Percentiles rank a stretch among this genome's conserved stretches.
Evolutionary conservation across 2,888 invertebrate species (phyloP).

Genomic region (Cryptus armator): DNA sequence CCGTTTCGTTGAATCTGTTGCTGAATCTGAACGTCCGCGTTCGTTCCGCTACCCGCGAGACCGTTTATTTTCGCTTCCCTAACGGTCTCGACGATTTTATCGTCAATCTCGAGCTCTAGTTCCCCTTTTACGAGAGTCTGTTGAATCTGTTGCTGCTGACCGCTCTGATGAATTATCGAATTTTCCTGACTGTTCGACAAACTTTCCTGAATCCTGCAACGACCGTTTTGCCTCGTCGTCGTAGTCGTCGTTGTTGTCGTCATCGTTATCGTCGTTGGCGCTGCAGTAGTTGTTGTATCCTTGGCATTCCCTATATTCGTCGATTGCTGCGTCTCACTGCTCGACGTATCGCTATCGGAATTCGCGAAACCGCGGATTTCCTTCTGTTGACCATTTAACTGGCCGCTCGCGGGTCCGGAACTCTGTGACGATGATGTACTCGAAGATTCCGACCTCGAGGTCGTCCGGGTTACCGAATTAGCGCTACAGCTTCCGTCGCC

Average conservation of each 20-base stretch:
- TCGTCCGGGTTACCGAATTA: conserved; percentile 72
- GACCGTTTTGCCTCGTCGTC: conserved; percentile 65
- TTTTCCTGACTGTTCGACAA: conserved; percentile 78
- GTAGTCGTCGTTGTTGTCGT: conserved; percentile 38
- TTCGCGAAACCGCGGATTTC: conserved; percentile 76
- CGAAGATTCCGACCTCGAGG: conserved; percentile 84
- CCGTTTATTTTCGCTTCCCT: conserved; percentile 64
- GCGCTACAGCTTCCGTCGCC: conserved; percentile 82
- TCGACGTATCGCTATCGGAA: conserved; percentile 69
- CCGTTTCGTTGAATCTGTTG: conserved; percentile 77
- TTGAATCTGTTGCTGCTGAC: conserved; percentile 66
- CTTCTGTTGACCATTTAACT: conserved; percentile 67
- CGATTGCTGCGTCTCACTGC: conserved; percentile 50
- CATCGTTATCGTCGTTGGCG: conserved; percentile 23
- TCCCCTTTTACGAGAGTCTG: conserved; percentile 47
- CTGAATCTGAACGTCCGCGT: conserved; percentile 53
- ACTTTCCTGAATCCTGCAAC: conserved; percentile 73
- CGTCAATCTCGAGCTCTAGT: conserved; percentile 73
- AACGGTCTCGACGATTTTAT: conserved; percentile 66
- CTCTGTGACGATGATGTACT: conserved; percentile 73
- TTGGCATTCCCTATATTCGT: conserved; percentile 26
- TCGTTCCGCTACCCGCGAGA: not conserved
- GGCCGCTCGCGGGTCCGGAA: conserved; percentile 18
- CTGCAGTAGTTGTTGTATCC: not conserved
- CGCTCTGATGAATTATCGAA: conserved; percentile 65